Base-by-base conservation (phyloP, 2,797 vertebrate genomes). In the Taeniopygia guttata region DNA sequence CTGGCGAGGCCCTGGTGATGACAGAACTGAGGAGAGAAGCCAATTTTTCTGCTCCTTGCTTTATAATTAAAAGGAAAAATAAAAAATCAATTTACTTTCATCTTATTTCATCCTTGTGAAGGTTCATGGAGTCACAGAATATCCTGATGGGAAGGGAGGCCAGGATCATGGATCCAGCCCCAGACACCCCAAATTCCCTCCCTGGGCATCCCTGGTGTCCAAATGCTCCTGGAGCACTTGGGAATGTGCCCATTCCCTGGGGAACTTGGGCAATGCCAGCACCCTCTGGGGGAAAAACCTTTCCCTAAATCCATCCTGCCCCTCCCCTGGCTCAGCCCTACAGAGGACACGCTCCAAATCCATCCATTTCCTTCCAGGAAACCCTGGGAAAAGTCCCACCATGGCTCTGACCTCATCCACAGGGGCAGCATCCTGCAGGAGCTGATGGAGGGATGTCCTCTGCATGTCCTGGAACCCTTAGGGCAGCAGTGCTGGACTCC, bases 201-300 rank as follows among this genome's bases (percentile, higher is more conserved):
- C 26, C 36, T 43, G 70, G 4, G 18, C 76, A 56, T 6, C n/a
- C n/a, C 56, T 58, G 30, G 75, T 21, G 10, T 15, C 64, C 74
- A 2, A 32, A 19, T 0, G 0, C 8, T 70, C 32, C 66, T 49
- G 74, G 56, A 72, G 51, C 32, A 64, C 8, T 42, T 12, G 32
- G 74, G 58, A 2, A 7, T 7, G 56, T 26, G 7, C 11, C 55
- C 55, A 40, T 54, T 51, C 55, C 70, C 52, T 75, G 70, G 38
- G 60, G 38, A 67, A 60, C 45, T 60, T 40, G 49, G 13, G 10
- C 81, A 84, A 43, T 56, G 81, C 54, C 38, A 29, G 21, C 32
- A 36, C 15, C 55, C 49, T 62, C 34, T 20, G 30, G 49, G 15
- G 38, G 18, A 25, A 45, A 7, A 23, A 8, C 16, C 32, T 29